Conservation (phyloP, 1,140 invertebrate species). For the Tetragnatha versicolor region DNA sequence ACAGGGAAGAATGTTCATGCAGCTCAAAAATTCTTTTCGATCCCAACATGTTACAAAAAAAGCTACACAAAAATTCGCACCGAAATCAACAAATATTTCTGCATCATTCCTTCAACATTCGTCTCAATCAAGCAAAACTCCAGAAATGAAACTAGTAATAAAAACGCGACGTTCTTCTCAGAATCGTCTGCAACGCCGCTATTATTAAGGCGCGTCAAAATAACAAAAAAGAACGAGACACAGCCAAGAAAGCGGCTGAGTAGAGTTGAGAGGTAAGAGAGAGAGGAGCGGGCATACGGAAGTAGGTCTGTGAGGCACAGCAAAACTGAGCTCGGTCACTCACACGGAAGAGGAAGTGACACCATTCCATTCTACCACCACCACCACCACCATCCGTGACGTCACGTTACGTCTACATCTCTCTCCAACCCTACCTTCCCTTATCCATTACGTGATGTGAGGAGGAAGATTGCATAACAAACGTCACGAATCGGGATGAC, state of each 20-base stretch:
- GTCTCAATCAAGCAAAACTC: too few species aligned
- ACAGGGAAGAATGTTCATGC: too few species aligned
- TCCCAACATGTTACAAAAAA: background rate
- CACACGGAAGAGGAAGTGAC: constrained; percentile 55
- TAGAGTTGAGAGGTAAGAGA: too few species aligned
- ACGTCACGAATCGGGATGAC: too few species aligned
- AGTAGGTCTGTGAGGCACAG: constrained; percentile 52
- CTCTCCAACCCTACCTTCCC: too few species aligned
- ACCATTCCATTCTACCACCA: constrained; percentile 50
- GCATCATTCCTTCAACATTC: background rate
- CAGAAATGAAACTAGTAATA: too few species aligned
- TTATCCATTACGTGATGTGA: too few species aligned
- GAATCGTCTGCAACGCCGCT: too few species aligned
- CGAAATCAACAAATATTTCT: background rate
- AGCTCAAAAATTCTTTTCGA: too few species aligned
- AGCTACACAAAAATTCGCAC: background rate
- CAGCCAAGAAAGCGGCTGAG: constrained; percentile 18
- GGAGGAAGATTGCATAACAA: too few species aligned
- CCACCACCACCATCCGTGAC: constrained; percentile 50
- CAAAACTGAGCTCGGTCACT: constrained; percentile 48
- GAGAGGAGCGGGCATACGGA: constrained; percentile 14
- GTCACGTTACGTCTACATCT: constrained; percentile 30
- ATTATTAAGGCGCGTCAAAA: background rate
- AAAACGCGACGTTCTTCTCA: too few species aligned
- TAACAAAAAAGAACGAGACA: constrained; percentile 4